Evolutionary conservation across 2,113 vertebrate genomes (phyloP).

Genomic region (Ophthalmolycus amberensis): DNA sequence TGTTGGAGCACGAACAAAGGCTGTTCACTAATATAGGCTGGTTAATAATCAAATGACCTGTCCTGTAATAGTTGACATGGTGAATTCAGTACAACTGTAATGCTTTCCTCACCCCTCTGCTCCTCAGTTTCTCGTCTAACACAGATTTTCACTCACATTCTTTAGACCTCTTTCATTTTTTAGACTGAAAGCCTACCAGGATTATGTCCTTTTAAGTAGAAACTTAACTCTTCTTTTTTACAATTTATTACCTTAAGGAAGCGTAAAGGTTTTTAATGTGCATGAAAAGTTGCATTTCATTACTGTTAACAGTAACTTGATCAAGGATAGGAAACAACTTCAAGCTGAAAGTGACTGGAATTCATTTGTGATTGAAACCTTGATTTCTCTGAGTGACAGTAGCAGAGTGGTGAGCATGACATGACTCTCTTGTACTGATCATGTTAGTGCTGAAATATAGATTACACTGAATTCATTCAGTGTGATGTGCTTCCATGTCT

Average conservation of each 20-base stretch:
- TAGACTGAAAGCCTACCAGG: not conserved
- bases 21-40: not conserved
- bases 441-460: not conserved
- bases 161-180: not conserved
- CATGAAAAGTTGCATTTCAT: not conserved
- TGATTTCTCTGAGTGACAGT: no score
- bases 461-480: not conserved
- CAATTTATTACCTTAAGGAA: not conserved
- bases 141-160: not conserved
- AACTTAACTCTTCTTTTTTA: not conserved
- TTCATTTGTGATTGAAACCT: no score
- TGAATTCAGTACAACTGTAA: not conserved
- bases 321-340: not conserved
- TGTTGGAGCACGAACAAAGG: not conserved
- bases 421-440: no score
- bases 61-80: not conserved
- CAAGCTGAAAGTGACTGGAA: no score
- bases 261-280: not conserved
- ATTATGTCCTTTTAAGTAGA: not conserved
- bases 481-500: not conserved
- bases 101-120: not conserved
- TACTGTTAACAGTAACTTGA: not conserved
- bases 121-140: not conserved
- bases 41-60: not conserved
- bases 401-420: no score